phyloP scores from a whole-genome alignment of 2,888 invertebrate species.

The Taphrorychus bicolor region DNA sequence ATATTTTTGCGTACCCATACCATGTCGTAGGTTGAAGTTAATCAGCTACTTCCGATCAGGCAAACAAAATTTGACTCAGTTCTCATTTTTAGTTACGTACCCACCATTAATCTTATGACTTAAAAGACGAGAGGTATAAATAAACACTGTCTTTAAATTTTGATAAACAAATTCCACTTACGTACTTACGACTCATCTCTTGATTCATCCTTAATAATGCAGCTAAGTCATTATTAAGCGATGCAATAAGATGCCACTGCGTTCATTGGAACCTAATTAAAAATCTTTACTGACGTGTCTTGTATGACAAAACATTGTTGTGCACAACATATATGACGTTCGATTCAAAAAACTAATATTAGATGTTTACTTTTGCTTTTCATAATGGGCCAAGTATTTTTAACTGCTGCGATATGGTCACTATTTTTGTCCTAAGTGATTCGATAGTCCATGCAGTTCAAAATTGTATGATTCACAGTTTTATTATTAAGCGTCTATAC shows the following conservation, averaged over 20 bases:
- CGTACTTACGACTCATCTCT: neutral
- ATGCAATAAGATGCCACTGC: too few relatives aligned
- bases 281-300: neutral
- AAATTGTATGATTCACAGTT: constrained; percentile 22
- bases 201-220: too few relatives aligned
- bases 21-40: constrained; percentile 16
- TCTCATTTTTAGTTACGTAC: constrained; percentile 15
- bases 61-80: constrained; percentile 22
- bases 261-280: neutral
- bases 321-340: constrained; percentile 11
- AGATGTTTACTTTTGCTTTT: constrained; percentile 41
- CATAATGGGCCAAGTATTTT: constrained; percentile 37
- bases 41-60: constrained; percentile 10
- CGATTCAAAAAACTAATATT: constrained; percentile 31
- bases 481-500: too few relatives aligned
- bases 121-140: neutral
- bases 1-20: neutral
- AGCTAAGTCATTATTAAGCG: too few relatives aligned
- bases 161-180: constrained; percentile 9
- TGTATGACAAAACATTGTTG: neutral
- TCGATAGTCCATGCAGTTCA: constrained; percentile 28
- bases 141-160: neutral
- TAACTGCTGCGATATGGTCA: constrained; percentile 27
- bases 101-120: constrained; percentile 24
- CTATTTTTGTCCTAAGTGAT: constrained; percentile 34